Conservation (phyloP, 1,140 invertebrate species). For the Andricus grossulariae region DNA sequence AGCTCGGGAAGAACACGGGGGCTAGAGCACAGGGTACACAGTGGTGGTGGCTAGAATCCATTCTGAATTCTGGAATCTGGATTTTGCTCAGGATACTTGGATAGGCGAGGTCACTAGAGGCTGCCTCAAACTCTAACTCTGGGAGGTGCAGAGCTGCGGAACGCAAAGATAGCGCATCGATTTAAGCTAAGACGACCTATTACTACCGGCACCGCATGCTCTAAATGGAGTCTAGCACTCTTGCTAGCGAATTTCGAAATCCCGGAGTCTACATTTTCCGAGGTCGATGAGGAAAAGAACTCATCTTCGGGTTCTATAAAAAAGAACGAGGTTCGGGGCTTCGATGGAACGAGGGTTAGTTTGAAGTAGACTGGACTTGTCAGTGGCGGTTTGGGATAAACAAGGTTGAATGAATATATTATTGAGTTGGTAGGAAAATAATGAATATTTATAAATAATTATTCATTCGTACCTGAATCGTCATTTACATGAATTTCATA, state of each 20-base stretch:
- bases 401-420: no score
- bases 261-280: not conserved
- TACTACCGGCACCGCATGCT: constrained; percentile 39
- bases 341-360: not conserved
- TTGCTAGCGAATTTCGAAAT: constrained; percentile 26
- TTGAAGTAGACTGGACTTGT: not conserved
- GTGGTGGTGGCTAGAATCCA: constrained; percentile 7
- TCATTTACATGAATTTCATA: no score
- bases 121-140: constrained; percentile 40
- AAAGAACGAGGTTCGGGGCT: not conserved
- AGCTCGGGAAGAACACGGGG: not conserved
- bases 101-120: constrained; percentile 46
- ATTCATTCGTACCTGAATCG: no score
- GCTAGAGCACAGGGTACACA: constrained; percentile 9
- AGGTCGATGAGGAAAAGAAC: not conserved
- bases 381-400: not conserved
- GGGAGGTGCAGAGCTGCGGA: constrained; percentile 30
- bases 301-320: not conserved
- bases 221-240: constrained; percentile 38
- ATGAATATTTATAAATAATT: no score
- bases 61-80: not conserved
- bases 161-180: constrained; percentile 42
- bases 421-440: no score
- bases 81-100: constrained; percentile 39
- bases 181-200: constrained; percentile 47